Base-by-base conservation (phyloP, 2,113 vertebrate genomes). In the Psittacus erithacus region DNA sequence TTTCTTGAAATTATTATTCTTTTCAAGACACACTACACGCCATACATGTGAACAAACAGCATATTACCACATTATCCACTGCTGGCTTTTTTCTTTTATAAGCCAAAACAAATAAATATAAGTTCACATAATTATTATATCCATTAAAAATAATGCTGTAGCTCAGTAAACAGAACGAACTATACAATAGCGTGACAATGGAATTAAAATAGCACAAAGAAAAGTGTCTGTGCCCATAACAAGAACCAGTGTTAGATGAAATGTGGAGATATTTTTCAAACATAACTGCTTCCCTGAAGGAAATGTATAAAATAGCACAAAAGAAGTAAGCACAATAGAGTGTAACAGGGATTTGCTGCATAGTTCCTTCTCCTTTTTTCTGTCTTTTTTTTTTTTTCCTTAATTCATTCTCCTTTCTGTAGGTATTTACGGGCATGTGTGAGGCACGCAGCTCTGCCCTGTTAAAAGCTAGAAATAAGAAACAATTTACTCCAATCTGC, bases 211-310 rank as follows among this genome's bases (percentile, higher is more conserved):
- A 95, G 76, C 95, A 93, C 95, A 92, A 92, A 94, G 80, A 63
- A 60, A 88, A 93, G 68, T 68, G 85, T 43, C 76, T 4, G 39
- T 83, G 76, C 82, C 85, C 27, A 2, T 71, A 81, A 90, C 80
- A 62, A 96, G 89, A 92, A 47, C 62, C 52, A 57, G 74, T 0
- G 0, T 74, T n/a, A 90, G 95, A 96, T 96, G 88, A 75, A 95
- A 96, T 92, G 78, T 44, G 70, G 86, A 81, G 95, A 94, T 93
- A 95, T 93, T 96, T 96, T 95, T 95, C 95, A 86, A 82, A 93
- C 88, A 44, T 44, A 83, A 86, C 86, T 50, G 81, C 93, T 90
- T 95, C 93, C 93, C 93, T 78, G 86, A 96, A 94, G 90, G 93
- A 93, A 93, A 75, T 17, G 41, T 63, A 27, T 74, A 55, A 93